phyloP scores from a whole-genome alignment of 2,888 invertebrate genomes.

The Volucella zonaria region DNA sequence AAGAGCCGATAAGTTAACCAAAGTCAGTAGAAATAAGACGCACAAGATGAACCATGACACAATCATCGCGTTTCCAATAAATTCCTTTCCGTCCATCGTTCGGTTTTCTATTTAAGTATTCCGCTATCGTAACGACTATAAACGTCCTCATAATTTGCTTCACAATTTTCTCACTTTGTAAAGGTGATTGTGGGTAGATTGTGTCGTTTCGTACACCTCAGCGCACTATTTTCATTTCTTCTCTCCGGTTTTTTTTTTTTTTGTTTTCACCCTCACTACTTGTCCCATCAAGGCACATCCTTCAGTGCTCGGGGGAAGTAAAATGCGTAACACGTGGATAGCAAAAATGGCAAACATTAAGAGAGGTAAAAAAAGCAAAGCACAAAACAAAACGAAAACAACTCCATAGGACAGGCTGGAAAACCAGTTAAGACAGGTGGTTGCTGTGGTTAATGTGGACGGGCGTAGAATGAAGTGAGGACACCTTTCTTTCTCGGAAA shows the following conservation, averaged over 20 bases:
- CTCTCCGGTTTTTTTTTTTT: too few relatives aligned
- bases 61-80: conserved; percentile 15
- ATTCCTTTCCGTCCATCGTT: neutral
- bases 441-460: conserved; percentile 8
- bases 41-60: conserved; percentile 16
- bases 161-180: conserved; percentile 27
- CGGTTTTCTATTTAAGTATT: neutral
- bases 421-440: conserved; percentile 25
- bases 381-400: conserved; percentile 1
- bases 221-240: too few relatives aligned
- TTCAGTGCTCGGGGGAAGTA: conserved; percentile 2
- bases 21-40: neutral
- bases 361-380: conserved; percentile 18
- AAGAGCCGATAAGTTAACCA: neutral
- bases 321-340: conserved; percentile 46
- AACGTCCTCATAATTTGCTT: conserved; percentile 32
- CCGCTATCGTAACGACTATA: conserved; percentile 2
- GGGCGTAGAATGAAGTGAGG: neutral
- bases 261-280: too few relatives aligned
- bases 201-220: neutral
- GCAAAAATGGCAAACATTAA: neutral
- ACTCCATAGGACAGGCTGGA: neutral
- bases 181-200: conserved; percentile 10
- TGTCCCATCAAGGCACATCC: neutral
- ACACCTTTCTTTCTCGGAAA: neutral